A percentile compares a stretch with the other conserved stretches of the same genome.
Conservation (phyloP, 2,113 vertebrate species). For the Alligator mississippiensis region DNA sequence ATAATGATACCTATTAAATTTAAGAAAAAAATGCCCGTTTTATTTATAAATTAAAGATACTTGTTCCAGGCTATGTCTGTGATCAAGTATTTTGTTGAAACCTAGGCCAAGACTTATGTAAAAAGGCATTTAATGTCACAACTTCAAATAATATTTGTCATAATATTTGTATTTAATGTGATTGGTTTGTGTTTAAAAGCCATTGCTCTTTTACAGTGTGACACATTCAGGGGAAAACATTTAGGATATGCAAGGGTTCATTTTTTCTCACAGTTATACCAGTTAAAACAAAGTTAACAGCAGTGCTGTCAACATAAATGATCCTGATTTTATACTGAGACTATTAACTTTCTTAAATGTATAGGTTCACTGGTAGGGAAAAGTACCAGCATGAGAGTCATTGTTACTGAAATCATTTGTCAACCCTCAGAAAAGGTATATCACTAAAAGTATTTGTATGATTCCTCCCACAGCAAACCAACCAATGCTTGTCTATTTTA, state of each 20-base stretch:
- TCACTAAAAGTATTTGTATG: neutral
- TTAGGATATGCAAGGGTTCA: neutral
- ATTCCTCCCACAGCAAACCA: neutral
- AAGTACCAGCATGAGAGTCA: neutral
- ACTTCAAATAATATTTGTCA: conserved; percentile 2
- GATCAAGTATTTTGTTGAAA: conserved; percentile 20
- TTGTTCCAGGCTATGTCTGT: neutral
- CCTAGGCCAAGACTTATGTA: neutral
- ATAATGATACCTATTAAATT: conserved; percentile 29
- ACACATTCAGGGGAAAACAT: neutral
- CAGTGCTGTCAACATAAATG: neutral
- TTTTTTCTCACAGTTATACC: neutral
- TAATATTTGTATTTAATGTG: conserved; percentile 12
- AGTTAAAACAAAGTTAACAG: neutral
- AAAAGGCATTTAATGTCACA: conserved; percentile 16
- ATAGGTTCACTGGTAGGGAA: neutral
- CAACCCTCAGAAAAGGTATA: neutral
- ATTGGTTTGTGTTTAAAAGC: conserved; percentile 25
- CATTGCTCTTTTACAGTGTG: neutral
- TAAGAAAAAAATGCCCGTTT: neutral
- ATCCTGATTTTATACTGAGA: neutral
- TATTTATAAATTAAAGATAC: conserved; percentile 21
- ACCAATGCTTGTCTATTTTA: neutral
- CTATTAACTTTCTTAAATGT: neutral
- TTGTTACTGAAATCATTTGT: neutral